phyloP scores from a whole-genome alignment of 2,888 invertebrate genomes.

The Drosophila parthenogenetica region DNA sequence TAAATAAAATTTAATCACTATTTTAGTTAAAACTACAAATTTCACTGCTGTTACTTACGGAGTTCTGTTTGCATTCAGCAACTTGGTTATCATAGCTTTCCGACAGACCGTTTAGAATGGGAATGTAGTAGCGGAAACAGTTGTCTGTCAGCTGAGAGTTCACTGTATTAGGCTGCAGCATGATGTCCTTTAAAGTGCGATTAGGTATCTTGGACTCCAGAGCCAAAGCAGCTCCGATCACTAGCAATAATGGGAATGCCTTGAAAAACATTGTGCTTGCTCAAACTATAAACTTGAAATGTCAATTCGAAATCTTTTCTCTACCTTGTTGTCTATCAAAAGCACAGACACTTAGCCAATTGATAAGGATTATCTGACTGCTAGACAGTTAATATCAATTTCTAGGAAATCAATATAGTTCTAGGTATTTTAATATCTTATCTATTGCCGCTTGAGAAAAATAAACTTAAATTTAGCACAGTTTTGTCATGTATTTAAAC shows the following conservation, averaged over 20 bases:
- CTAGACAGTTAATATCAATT: not conserved
- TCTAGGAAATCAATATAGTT: not conserved
- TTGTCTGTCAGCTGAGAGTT: conserved; percentile 11
- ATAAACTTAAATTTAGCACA: too few species aligned
- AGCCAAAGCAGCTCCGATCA: conserved; percentile 20
- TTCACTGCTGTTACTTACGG: not conserved
- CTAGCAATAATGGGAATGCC: conserved; percentile 31
- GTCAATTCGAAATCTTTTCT: not conserved
- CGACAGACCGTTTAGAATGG: conserved; percentile 21
- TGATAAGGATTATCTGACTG: not conserved
- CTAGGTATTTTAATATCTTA: too few species aligned
- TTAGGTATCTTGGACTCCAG: not conserved
- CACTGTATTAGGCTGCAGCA: conserved; percentile 13
- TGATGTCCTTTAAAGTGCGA: conserved; percentile 22
- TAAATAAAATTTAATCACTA: not conserved
- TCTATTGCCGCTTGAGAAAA: too few species aligned
- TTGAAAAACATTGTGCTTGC: conserved; percentile 41
- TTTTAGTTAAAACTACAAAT: not conserved
- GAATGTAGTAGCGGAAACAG: conserved; percentile 40
- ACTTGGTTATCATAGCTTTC: conserved; percentile 18
- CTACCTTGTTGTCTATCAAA: conserved; percentile 9
- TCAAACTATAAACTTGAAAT: conserved; percentile 7
- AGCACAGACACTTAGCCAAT: not conserved
- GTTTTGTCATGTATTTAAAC: too few species aligned
- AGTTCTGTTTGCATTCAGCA: conserved; percentile 8